Conservation (phyloP, 1,140 invertebrate species). For the Solenopsis fugax region DNA sequence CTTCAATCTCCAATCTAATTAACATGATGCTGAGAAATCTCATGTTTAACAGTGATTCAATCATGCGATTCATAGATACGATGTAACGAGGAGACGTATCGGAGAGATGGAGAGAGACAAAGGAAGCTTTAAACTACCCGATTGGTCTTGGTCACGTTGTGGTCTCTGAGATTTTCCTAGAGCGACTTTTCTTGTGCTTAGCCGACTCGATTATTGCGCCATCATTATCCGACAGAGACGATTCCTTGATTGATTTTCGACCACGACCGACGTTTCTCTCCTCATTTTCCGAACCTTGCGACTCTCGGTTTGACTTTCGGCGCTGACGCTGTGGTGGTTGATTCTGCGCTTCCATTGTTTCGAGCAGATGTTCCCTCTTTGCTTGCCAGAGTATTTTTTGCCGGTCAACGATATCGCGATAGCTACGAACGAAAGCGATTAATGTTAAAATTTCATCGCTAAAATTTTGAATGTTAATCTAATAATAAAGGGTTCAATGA, state of each 20-base stretch:
- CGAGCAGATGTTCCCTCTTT: conserved; percentile 90
- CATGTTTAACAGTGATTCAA: too few species aligned
- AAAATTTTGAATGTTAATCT: conserved; percentile 8
- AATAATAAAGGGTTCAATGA: background rate
- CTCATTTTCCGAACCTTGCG: conserved; percentile 87
- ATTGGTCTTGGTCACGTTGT: conserved; percentile 73
- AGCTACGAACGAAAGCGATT: conserved; percentile 84
- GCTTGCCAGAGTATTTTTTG: conserved; percentile 94
- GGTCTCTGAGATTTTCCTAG: conserved; percentile 79
- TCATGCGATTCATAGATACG: background rate
- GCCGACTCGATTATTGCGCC: conserved; percentile 72
- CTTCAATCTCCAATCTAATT: too few species aligned
- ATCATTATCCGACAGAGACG: conserved; percentile 74
- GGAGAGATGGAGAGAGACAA: too few species aligned
- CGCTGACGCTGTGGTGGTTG: conserved; percentile 88
- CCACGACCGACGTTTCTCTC: conserved; percentile 81
- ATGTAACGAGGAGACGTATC: background rate
- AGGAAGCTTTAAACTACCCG: conserved; percentile 2
- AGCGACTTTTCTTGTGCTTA: conserved; percentile 78
- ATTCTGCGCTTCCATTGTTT: conserved; percentile 88
- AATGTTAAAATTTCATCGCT: background rate
- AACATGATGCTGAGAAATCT: too few species aligned
- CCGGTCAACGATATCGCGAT: conserved; percentile 93
- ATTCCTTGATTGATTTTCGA: conserved; percentile 81
- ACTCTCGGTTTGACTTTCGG: conserved; percentile 89